These are phyloP conservation scores for Antheraea mylitta DNA, from an alignment of 1,140 invertebrate genomes.

Conservation along the genomic window DNA sequence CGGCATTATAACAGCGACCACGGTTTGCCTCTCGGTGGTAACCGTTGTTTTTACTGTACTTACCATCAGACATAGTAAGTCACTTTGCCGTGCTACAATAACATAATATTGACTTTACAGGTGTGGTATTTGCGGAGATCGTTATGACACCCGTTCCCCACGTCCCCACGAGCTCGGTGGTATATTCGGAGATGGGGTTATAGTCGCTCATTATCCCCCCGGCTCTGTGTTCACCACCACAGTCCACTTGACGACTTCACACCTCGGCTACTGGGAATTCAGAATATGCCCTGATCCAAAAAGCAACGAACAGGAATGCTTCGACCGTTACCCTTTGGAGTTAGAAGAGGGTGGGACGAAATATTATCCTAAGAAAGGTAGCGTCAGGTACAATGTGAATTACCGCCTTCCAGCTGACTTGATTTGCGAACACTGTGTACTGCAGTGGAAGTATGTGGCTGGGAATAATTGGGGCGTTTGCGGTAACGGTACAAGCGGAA, in stretches of 20 bases:
- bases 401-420: slow-evolving; percentile 83
- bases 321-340: slow-evolving; percentile 84
- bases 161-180: slow-evolving; percentile 91
- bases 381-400: slow-evolving; percentile 84
- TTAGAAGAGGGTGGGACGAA: slow-evolving; percentile 73
- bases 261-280: slow-evolving; percentile 93
- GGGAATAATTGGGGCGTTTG: slow-evolving; percentile 90
- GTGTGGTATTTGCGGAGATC: slow-evolving; percentile 91
- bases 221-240: slow-evolving; percentile 85
- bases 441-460: slow-evolving; percentile 90
- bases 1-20: too few relatives aligned
- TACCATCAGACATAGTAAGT: too few relatives aligned
- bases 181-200: slow-evolving; percentile 86
- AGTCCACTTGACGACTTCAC: slow-evolving; percentile 88
- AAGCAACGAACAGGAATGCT: slow-evolving; percentile 84
- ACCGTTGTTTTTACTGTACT: too few relatives aligned
- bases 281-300: slow-evolving; percentile 83
- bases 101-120: slow-evolving; percentile 22
- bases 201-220: slow-evolving; percentile 85
- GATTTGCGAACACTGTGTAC: slow-evolving; percentile 87
- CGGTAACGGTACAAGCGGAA: slow-evolving; percentile 80
- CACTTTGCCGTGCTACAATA: too few relatives aligned
- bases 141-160: slow-evolving; percentile 84
- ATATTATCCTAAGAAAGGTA: slow-evolving; percentile 86
- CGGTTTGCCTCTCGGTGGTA: too few relatives aligned